These are phyloP conservation scores for Microcebus griseorufus DNA, from an alignment of 2,113 vertebrate genomes.

Conservation along the genomic window DNA sequence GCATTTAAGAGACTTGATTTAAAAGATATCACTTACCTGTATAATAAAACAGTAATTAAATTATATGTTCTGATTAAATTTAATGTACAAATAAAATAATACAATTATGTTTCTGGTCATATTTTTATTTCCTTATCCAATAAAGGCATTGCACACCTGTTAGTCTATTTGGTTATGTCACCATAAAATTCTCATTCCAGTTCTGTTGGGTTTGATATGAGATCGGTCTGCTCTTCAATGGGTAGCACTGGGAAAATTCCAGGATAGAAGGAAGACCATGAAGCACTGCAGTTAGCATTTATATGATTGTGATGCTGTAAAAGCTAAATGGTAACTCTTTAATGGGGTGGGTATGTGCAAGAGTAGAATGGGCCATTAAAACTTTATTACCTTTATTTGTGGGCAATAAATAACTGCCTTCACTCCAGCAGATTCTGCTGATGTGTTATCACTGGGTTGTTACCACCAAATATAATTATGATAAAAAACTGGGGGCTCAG, in stretches of 20 bases:
- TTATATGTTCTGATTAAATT: slow-evolving; percentile 28
- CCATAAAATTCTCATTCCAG: not conserved
- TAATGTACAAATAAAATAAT: slow-evolving; percentile 41
- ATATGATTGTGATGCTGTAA: not conserved
- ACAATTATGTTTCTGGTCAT: not conserved
- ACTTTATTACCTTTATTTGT: not conserved
- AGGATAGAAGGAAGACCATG: not conserved
- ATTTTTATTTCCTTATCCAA: not conserved
- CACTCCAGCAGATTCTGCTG: not conserved
- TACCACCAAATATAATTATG: not conserved
- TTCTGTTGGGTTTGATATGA: not conserved
- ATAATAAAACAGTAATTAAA: slow-evolving; percentile 42
- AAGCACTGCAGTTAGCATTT: not conserved
- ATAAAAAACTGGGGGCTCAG: not conserved
- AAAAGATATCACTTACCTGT: slow-evolving; percentile 22
- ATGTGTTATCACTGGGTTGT: not conserved
- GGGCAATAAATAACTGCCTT: not conserved
- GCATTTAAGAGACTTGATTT: slow-evolving; percentile 37
- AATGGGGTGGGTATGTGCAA: not conserved
- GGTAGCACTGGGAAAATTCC: not conserved
- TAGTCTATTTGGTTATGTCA: not conserved
- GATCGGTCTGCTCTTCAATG: not conserved
- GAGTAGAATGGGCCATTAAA: not conserved
- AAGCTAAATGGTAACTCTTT: slow-evolving; percentile 18
- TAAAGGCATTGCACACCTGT: not conserved